Conservation (phyloP, 2,888 invertebrate species). For the Lumbricus terrestris region DNA sequence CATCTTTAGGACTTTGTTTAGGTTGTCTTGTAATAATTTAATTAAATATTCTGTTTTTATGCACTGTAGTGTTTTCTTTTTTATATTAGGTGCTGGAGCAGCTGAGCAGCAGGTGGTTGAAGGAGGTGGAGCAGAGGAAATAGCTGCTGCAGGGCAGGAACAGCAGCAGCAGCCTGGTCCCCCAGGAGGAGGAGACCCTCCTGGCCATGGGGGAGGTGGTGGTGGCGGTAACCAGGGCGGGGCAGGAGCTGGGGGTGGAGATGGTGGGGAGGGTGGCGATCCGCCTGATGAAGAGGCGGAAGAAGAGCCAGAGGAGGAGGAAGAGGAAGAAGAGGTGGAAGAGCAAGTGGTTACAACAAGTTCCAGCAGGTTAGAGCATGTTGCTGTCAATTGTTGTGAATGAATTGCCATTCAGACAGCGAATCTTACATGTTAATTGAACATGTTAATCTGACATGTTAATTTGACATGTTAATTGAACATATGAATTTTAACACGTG, state of each 20-base stretch:
- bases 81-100: background rate
- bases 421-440: background rate
- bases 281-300: background rate
- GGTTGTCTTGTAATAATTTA: background rate
- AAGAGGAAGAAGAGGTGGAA: background rate
- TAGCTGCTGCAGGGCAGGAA: background rate
- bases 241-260: background rate
- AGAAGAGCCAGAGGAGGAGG: background rate
- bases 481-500: too few relatives aligned
- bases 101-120: background rate
- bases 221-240: conserved; percentile 6
- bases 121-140: background rate
- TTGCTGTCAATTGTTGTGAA: background rate
- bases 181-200: background rate
- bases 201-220: background rate
- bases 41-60: background rate
- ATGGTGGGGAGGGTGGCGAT: background rate
- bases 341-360: background rate
- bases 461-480: too few relatives aligned
- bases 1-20: background rate
- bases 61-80: background rate
- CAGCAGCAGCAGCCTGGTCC: background rate
- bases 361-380: background rate
- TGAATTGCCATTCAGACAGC: background rate
- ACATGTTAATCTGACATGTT: too few relatives aligned